Conservation (phyloP, 2,888 invertebrate genomes). For the Xestia xanthographa region DNA sequence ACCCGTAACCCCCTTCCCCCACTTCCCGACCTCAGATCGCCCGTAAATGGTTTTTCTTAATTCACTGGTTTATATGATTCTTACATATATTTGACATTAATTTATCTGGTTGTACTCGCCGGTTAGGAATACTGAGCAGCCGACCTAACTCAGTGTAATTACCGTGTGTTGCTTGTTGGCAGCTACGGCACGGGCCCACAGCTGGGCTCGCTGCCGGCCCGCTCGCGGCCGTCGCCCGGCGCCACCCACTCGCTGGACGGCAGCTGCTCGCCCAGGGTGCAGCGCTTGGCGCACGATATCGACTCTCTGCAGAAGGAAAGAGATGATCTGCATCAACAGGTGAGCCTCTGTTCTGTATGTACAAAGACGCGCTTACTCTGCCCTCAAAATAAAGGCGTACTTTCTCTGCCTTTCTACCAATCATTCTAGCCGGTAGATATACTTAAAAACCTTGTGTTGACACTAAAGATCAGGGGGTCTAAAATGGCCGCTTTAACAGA, state of each 20-base stretch:
- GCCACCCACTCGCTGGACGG: conserved; percentile 72
- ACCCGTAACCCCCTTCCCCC: no score
- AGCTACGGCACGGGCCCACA: conserved; percentile 76
- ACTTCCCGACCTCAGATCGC: no score
- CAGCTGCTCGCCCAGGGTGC: conserved; percentile 70
- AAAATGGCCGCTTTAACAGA: no score
- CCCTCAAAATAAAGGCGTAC: neutral
- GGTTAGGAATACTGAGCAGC: no score
- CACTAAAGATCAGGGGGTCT: neutral
- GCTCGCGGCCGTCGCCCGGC: neutral
- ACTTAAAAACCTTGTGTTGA: neutral
- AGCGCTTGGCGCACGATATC: conserved; percentile 90
- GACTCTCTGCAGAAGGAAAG: conserved; percentile 92
- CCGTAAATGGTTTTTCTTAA: no score
- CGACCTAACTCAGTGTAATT: no score
- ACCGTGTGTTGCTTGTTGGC: no score
- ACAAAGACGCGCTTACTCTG: no score
- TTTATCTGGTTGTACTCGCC: no score
- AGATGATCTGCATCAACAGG: conserved; percentile 94
- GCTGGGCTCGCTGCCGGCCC: conserved; percentile 59
- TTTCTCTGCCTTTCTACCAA: neutral
- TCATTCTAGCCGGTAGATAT: neutral
- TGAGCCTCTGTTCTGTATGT: neutral
- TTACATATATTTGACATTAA: no score
- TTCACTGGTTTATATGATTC: no score